Conservation (phyloP, 2,797 vertebrate genomes). For the Xiphophorus birchmanni region DNA sequence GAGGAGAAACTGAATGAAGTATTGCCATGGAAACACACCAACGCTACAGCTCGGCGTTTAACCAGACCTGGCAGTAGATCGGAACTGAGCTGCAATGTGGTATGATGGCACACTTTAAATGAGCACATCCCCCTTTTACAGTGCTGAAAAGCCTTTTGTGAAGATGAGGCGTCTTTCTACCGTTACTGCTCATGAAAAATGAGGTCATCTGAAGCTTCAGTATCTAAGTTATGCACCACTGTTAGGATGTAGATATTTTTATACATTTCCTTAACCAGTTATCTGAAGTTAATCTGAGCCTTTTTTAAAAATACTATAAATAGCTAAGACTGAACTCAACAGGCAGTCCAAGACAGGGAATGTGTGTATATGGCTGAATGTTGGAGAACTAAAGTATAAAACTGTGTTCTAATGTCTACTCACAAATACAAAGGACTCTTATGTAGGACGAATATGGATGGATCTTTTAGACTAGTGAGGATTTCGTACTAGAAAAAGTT, state of each 20-base stretch:
- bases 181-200: neutral
- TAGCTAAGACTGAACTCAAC: neutral
- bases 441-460: too few relatives aligned
- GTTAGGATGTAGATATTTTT: neutral
- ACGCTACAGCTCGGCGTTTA: neutral
- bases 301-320: neutral
- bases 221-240: neutral
- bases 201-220: neutral
- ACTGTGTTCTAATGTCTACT: neutral
- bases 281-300: neutral
- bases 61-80: neutral
- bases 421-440: too few relatives aligned
- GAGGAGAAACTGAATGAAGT: neutral
- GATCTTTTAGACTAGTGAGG: too few relatives aligned
- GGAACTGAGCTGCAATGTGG: neutral
- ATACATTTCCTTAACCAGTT: neutral
- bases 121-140: neutral
- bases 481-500: too few relatives aligned
- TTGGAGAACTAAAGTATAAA: neutral
- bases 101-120: neutral
- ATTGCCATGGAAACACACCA: slow-evolving; percentile 2
- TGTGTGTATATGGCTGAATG: neutral
- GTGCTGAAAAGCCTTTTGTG: neutral
- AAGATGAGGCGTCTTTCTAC: neutral
- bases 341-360: neutral